Base-by-base conservation (phyloP, 2,888 invertebrate genomes). In the Erebia ligea region DNA sequence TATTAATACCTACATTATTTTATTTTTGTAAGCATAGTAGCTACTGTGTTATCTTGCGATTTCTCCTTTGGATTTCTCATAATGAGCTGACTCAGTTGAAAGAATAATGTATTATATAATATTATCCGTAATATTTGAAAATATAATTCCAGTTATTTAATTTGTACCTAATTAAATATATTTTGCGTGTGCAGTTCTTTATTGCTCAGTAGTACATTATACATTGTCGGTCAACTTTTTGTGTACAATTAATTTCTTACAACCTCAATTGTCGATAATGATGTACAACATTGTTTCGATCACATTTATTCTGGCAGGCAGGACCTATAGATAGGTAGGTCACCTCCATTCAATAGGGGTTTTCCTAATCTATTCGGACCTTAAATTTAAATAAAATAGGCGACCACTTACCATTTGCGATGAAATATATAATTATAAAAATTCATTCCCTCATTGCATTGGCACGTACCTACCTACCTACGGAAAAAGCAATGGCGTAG, bases 71-170 rank as follows among this genome's bases (percentile, higher is more conserved):
- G 34, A 34, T 34, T 34, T 68, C 48, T 56, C 56, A 57, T 57
- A 40, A 67, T 56, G 54, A 15, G 64, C 42, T 65, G 61, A 68
- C 67, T 67, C 59, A 67, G 48, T 59, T 67, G 52, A 57, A 48
- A 54, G 25, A 58, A 66, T 25, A 52, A 21, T 59, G 17, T 59
- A 66, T 61, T 57, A 8, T 11, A 21, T 48, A 57, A 50, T 52
- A 52, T 15, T 59, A 25, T 15, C 52, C 52, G 66, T 58, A 48
- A 58, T 67, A 40, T 62, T 34, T 50, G 10, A 62, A 48, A 10
- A 57, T 21, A 67, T 64, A 54, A 71, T 73, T 69, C 67, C 63
- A 67, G 58, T 62, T 65, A 54, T 34, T 72, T 69, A 70, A 65
- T 61, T 68, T 70, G 59, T 68, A 68, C 50, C 42, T 59, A 50